Conservation (phyloP, 35 echinoderm and acorn worm species). For the Ptychodera flava region DNA sequence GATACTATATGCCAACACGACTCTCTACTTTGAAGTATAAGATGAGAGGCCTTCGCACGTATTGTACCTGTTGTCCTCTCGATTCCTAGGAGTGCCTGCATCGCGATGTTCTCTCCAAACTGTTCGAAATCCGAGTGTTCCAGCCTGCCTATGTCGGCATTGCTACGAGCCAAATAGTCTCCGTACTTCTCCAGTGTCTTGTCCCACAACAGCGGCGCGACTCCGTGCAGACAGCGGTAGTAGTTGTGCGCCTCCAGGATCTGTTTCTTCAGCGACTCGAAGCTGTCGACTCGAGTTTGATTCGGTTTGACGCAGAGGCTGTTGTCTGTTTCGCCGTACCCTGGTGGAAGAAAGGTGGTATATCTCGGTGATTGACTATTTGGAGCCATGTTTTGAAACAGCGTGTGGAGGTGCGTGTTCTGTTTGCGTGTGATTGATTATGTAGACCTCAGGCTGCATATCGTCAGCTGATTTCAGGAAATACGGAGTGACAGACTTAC, state of each 20-base stretch:
- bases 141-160: neutral
- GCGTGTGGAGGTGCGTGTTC: too few species aligned
- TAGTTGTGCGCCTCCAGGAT: neutral
- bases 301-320: neutral
- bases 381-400: too few species aligned
- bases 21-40: too few species aligned
- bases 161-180: neutral
- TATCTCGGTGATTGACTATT: too few species aligned
- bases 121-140: neutral
- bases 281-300: neutral
- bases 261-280: neutral
- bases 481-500: too few species aligned
- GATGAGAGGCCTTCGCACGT: too few species aligned
- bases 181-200: neutral
- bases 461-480: too few species aligned
- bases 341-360: too few species aligned
- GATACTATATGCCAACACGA: too few species aligned
- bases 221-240: neutral
- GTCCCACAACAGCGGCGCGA: neutral
- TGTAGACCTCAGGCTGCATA: too few species aligned
- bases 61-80: neutral
- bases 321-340: neutral
- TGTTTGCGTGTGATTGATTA: too few species aligned
- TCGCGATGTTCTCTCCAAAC: neutral
- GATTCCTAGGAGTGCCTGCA: neutral